Evolutionary conservation across 2,888 invertebrate species (phyloP).

Genomic region (Agapostemon virescens): DNA sequence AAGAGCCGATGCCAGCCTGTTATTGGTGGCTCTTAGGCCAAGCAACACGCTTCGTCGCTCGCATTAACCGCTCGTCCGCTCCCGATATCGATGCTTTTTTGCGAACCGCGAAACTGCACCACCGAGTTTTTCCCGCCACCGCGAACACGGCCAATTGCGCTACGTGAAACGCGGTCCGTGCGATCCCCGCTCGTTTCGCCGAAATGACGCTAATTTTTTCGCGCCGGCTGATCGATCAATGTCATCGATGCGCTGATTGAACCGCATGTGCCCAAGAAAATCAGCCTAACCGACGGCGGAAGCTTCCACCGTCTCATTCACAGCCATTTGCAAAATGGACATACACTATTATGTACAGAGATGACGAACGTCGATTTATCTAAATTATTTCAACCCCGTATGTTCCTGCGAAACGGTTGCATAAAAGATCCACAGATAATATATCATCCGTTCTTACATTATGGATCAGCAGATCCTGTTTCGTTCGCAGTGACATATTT

Average conservation of each 20-base stretch:
- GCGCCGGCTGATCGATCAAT: conserved; percentile 9
- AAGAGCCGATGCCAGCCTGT: conserved; percentile 63
- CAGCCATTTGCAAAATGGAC: background rate
- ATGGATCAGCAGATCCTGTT: too few species aligned
- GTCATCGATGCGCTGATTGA: background rate
- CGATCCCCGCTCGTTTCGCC: conserved; percentile 21
- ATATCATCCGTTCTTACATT: too few species aligned
- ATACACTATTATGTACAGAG: background rate
- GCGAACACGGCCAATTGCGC: conserved; percentile 56
- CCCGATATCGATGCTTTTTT: conserved; percentile 59
- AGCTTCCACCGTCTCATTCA: background rate
- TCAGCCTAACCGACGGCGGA: background rate
- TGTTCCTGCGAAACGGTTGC: background rate
- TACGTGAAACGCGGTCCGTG: conserved; percentile 33
- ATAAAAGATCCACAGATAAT: too few species aligned
- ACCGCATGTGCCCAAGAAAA: background rate
- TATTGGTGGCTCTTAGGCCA: conserved; percentile 63
- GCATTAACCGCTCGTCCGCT: conserved; percentile 64
- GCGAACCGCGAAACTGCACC: conserved; percentile 20
- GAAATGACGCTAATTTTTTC: conserved; percentile 50
- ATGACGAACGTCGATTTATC: background rate
- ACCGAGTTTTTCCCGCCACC: conserved; percentile 56
- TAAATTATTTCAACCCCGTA: background rate
- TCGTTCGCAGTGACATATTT: too few species aligned
- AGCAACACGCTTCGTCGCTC: conserved; percentile 66